Conservation (phyloP, 2,888 invertebrate genomes). For the Tanypteryx hageni region DNA sequence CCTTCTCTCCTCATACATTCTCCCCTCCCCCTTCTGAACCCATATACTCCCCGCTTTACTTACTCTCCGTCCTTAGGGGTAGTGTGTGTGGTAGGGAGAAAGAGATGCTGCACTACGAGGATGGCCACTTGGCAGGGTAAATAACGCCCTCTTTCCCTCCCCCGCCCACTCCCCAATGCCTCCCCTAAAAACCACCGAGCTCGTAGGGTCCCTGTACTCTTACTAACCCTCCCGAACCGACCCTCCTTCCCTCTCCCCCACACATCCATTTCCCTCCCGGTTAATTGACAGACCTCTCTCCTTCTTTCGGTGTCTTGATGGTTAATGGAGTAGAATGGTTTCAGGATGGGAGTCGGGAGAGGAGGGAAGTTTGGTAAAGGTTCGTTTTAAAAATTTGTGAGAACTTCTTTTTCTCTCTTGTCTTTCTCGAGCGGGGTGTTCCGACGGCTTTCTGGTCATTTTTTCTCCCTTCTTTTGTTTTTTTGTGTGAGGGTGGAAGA, state of each 20-base stretch:
- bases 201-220: too few relatives aligned
- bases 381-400: conserved; percentile 28
- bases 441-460: neutral
- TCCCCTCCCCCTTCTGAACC: neutral
- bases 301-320: neutral
- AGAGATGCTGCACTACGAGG: conserved; percentile 4
- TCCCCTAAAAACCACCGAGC: too few relatives aligned
- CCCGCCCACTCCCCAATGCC: neutral
- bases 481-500: too few relatives aligned
- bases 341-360: neutral
- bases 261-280: neutral
- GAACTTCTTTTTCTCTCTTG: neutral
- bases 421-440: too few relatives aligned
- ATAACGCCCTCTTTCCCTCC: neutral
- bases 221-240: neutral
- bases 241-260: neutral
- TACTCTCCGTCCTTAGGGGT: neutral
- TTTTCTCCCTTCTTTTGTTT: neutral
- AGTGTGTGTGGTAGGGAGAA: neutral
- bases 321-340: conserved; percentile 28
- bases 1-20: neutral
- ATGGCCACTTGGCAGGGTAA: conserved; percentile 28
- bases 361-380: neutral
- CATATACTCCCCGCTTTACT: neutral
- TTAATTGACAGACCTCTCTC: conserved; percentile 21